Evolutionary conservation across 2,113 vertebrate species (phyloP), one percentile per base, ranked within the genome.

Genomic region (Gnathonemus echidnorhynchus): DNA sequence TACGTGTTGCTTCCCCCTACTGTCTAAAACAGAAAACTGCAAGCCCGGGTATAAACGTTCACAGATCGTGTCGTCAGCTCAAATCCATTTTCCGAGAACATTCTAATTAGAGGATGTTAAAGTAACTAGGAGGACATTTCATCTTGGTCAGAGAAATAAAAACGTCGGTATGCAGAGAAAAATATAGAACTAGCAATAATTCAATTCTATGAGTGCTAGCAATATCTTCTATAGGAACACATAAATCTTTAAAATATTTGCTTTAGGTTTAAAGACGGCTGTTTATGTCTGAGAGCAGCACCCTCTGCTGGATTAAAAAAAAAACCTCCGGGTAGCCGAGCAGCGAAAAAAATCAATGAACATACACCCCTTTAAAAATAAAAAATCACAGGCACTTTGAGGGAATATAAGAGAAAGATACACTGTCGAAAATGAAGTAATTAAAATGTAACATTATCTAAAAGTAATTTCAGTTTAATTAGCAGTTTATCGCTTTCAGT

Each of bases 221-320:
- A 39, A 80, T 80, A 80, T 80, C 74, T 80, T 80, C 35, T 80
- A 80, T 19, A 6, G 74, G 31, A 80, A 42, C 35, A 80, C 74
- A 80, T 80, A 80, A 80, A 80, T 80, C 13, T 42, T 80, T 42
- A 39, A 80, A 80, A 80, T 80, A 80, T 80, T 80, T 80, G 74
- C 42, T 80, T 80, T 80, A 80, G 13, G 74, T 80, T 80, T 42
- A 80, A 39, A 35, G 52, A n/a, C 87, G 52, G 39, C 31, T 39
- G 31, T 53, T 46, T 86, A 52, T 53, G 48, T 53, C 87, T 39
- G 24, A 86, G n/a, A 86, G 83, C n/a, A 42, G 35, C 6, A 35
- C 74, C 35, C 4, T 42, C 74, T 80, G 6, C 31, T 42, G 31
- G 74, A 42, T 15, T 1, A 74, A 74, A 77, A 39, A 77, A 39